Conservation (phyloP, 2,797 vertebrate genomes). For the Cichlasoma orientale region DNA sequence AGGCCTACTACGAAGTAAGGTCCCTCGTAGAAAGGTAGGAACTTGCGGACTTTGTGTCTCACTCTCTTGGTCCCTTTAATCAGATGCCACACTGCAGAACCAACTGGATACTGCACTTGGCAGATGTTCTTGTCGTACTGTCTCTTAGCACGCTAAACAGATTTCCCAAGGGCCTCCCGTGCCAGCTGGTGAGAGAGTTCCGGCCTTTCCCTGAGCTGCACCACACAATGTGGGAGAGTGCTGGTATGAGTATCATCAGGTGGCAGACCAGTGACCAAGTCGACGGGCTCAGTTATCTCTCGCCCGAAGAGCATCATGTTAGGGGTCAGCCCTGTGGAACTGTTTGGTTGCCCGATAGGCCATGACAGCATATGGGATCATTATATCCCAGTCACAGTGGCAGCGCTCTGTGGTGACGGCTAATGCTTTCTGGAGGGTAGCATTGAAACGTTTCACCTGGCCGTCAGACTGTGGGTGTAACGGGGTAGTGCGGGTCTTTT, state of each 20-base stretch:
- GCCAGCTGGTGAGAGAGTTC: background rate
- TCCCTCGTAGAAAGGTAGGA: background rate
- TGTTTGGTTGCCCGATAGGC: conserved; percentile 1
- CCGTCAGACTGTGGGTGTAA: conserved; percentile 5
- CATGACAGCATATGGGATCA: conserved; percentile 38
- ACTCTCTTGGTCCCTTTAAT: background rate
- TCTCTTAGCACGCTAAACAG: background rate
- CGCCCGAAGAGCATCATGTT: background rate
- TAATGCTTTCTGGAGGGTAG: conserved; percentile 4
- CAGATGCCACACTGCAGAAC: background rate
- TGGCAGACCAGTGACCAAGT: background rate
- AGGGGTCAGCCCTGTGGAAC: background rate
- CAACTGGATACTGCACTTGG: background rate
- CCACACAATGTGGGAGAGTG: background rate
- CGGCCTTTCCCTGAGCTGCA: background rate
- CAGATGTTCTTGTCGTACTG: background rate
- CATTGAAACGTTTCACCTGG: background rate
- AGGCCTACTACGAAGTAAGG: background rate
- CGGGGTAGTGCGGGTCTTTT: background rate
- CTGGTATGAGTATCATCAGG: background rate
- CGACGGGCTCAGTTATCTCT: background rate
- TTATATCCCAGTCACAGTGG: conserved; percentile 39
- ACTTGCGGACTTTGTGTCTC: background rate
- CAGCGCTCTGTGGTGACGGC: conserved; percentile 13
- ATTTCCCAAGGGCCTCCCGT: background rate